These are phyloP conservation scores for Lophotis ruficrista DNA, from an alignment of 2,113 vertebrate species.

Conservation along the genomic window DNA sequence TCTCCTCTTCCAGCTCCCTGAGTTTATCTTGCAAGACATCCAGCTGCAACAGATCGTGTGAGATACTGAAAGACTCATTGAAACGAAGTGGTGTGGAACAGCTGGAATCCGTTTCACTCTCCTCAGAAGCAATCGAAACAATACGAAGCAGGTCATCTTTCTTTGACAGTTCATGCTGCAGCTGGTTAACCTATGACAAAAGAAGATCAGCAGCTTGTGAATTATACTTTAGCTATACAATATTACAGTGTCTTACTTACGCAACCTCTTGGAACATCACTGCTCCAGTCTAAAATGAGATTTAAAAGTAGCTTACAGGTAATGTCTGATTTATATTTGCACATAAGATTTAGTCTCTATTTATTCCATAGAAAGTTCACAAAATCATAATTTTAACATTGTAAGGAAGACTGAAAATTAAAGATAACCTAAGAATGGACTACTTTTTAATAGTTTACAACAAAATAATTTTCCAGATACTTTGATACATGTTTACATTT, in stretches of 20 bases:
- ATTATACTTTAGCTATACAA: neutral
- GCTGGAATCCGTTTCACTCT: slow-evolving; percentile 92
- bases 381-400: neutral
- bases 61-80: slow-evolving; percentile 71
- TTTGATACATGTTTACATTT: neutral
- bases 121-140: slow-evolving; percentile 92
- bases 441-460: neutral
- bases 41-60: slow-evolving; percentile 84
- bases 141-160: slow-evolving; percentile 94
- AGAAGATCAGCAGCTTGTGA: neutral
- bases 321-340: neutral
- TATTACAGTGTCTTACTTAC: neutral
- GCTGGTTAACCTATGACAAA: slow-evolving; percentile 88
- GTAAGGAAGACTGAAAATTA: neutral
- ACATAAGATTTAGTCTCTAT: neutral
- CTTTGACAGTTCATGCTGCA: slow-evolving; percentile 93
- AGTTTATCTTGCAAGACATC: slow-evolving; percentile 91
- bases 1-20: slow-evolving; percentile 95
- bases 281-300: neutral
- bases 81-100: slow-evolving; percentile 86
- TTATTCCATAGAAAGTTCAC: neutral
- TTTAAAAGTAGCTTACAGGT: neutral
- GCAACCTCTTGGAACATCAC: neutral
- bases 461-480: neutral
- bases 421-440: neutral